Conservation (phyloP, 2,888 invertebrate species). For the Mechanitis messenoides region DNA sequence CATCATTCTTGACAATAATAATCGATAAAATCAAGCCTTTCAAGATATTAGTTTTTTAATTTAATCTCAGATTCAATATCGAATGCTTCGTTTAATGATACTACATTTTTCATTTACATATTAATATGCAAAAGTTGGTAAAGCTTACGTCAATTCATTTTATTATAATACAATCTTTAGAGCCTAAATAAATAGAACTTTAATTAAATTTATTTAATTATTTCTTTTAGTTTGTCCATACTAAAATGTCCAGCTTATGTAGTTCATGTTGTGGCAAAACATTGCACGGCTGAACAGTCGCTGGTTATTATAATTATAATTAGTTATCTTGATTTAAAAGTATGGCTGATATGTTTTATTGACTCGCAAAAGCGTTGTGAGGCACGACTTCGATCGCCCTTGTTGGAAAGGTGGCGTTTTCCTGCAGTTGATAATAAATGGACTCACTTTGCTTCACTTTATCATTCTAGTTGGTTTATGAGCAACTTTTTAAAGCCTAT, state of each 20-base stretch:
- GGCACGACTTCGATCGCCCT: constrained; percentile 17
- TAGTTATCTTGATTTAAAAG: constrained; percentile 3
- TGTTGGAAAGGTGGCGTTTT: constrained; percentile 23
- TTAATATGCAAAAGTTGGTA: no score
- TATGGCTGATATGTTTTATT: background rate
- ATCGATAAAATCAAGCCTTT: constrained; percentile 10
- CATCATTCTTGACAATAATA: constrained; percentile 40
- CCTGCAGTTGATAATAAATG: constrained; percentile 24
- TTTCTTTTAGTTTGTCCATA: no score
- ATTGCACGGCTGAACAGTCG: no score
- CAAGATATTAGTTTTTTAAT: background rate
- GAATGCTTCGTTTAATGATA: no score
- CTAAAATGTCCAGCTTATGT: no score
- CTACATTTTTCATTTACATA: no score
- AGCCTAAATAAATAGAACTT: no score
- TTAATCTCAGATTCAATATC: background rate
- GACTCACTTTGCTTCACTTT: constrained; percentile 26
- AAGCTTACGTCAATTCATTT: no score
- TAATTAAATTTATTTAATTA: no score
- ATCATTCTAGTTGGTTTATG: constrained; percentile 49
- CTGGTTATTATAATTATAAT: no score
- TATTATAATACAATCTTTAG: no score
- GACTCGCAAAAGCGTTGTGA: background rate
- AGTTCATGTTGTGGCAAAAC: no score
- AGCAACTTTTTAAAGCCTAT: constrained; percentile 30